phyloP scores from a whole-genome alignment of 2,113 vertebrate species.

The Lipophrys pholis region DNA sequence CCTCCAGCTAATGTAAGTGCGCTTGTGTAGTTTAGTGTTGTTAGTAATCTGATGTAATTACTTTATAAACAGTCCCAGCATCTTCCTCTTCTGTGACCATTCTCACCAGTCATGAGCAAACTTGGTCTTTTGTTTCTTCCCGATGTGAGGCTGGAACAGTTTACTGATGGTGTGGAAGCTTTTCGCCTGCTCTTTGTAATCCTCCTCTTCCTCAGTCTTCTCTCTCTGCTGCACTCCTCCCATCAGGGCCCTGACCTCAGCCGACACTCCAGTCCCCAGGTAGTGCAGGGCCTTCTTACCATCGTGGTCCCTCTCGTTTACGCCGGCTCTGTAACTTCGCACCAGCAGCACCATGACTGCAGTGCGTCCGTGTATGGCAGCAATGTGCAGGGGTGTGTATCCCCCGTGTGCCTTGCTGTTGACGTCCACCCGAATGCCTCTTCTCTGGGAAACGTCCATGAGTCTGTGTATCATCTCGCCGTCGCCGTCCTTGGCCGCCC shows the following conservation, averaged over 20 bases:
- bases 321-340: constrained; percentile 84
- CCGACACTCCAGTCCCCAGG: constrained; percentile 78
- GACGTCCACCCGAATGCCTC: constrained; percentile 80
- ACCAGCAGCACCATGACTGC: constrained; percentile 85
- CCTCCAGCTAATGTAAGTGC: background rate
- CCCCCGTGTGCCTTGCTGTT: constrained; percentile 89
- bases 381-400: constrained; percentile 94
- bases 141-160: constrained; percentile 85
- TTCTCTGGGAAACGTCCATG: constrained; percentile 80
- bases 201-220: constrained; percentile 83
- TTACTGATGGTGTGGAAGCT: constrained; percentile 89
- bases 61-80: constrained; percentile 1
- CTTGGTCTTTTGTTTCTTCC: constrained; percentile 84
- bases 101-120: constrained; percentile 73
- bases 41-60: constrained; percentile 3
- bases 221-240: constrained; percentile 82
- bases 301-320: constrained; percentile 88
- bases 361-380: constrained; percentile 89
- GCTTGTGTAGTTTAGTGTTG: background rate
- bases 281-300: constrained; percentile 93
- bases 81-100: constrained; percentile 31
- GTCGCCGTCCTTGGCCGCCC: constrained; percentile 94
- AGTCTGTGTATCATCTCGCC: constrained; percentile 86
- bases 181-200: constrained; percentile 85
- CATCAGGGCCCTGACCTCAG: constrained; percentile 83